phyloP scores from a whole-genome alignment of 2,797 vertebrate species.

The Lutjanus campechanus region DNA sequence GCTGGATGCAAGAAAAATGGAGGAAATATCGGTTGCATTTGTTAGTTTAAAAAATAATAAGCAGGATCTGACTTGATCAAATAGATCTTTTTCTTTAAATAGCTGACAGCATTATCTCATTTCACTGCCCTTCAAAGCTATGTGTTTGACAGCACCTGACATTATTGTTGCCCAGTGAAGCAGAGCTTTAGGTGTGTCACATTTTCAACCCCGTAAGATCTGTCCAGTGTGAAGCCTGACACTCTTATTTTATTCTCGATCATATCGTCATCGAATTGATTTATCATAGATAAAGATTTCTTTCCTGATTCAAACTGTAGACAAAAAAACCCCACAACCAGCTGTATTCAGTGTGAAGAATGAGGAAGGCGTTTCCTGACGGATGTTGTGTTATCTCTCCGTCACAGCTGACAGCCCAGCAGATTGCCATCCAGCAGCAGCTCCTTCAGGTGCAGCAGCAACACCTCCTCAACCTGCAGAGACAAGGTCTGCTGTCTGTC shows the following conservation, averaged over 20 bases:
- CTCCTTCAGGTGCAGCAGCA: slow-evolving; percentile 98
- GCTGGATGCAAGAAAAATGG: not conserved
- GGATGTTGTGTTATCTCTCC: slow-evolving; percentile 52
- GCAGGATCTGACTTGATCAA: not conserved
- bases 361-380: not conserved
- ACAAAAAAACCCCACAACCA: not conserved
- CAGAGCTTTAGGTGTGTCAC: not conserved
- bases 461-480: slow-evolving; percentile 96
- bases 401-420: slow-evolving; percentile 94
- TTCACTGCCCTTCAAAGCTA: not conserved
- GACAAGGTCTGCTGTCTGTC: slow-evolving; percentile 94
- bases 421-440: slow-evolving; percentile 97
- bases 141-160: slow-evolving; percentile 12
- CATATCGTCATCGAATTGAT: not conserved
- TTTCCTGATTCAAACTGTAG: not conserved
- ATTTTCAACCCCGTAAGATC: not conserved
- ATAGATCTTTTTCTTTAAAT: slow-evolving; percentile 18
- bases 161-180: not conserved
- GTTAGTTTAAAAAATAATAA: not conserved
- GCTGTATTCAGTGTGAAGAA: not conserved
- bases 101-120: slow-evolving; percentile 20
- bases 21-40: not conserved
- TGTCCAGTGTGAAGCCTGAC: not conserved
- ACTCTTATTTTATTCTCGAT: too few species aligned
- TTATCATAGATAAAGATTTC: not conserved